Percentiles rank a stretch among this genome's conserved stretches.
These are phyloP conservation scores for Acrocephalus kingi DNA, from an alignment of 2,113 vertebrate species.

Conservation along the genomic window DNA sequence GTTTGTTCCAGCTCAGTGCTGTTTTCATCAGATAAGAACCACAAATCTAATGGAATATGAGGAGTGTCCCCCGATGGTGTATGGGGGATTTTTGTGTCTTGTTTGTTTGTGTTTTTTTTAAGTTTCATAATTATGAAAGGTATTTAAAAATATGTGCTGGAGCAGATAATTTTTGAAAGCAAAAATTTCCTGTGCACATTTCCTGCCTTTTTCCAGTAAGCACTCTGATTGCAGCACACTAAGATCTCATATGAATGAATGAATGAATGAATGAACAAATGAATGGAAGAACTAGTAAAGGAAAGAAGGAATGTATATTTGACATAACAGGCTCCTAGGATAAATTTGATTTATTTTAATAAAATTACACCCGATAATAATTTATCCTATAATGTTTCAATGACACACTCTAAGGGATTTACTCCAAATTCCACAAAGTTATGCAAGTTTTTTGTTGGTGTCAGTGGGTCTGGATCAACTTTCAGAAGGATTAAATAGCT, in stretches of 20 bases:
- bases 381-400: not conserved
- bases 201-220: slow-evolving; percentile 43
- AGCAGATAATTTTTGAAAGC: not conserved
- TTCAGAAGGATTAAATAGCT: not conserved
- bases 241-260: not conserved
- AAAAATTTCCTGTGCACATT: not conserved
- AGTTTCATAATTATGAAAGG: slow-evolving; percentile 8
- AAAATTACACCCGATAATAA: not conserved
- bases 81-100: not conserved
- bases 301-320: not conserved
- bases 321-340: not conserved
- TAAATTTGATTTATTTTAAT: not conserved
- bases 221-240: not conserved
- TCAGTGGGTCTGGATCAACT: not conserved
- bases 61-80: not conserved
- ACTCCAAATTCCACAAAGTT: not conserved
- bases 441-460: not conserved
- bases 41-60: slow-evolving; percentile 47
- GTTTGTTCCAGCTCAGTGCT: slow-evolving; percentile 67
- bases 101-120: not conserved
- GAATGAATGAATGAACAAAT: not conserved
- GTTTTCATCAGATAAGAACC: slow-evolving; percentile 65
- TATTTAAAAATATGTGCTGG: not conserved
- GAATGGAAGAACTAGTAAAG: not conserved
- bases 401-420: not conserved